Base-by-base conservation (phyloP, 1,140 invertebrate species). In the Psilanteris sp. region DNA sequence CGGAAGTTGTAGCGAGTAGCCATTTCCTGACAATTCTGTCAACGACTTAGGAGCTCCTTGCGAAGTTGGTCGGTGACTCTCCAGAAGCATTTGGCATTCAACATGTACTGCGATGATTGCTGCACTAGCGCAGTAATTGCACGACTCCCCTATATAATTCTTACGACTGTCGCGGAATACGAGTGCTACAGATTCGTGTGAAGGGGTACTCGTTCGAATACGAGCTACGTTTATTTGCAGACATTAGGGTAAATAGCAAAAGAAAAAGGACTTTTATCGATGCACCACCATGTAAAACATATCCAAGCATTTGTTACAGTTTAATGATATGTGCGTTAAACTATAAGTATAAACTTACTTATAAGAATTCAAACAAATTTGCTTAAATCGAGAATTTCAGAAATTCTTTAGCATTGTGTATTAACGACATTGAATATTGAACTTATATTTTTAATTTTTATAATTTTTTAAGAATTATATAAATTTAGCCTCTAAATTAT, bases 111-210 rank as follows among this genome's bases (percentile, higher is more conserved):
- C 75, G 46, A 66, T 73, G 71, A 73, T 79, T 77, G 44, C 64
- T 76, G 34, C 64, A 72, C 67, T 75, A 70, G 70, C 66, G 76
- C 68, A 72, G 78, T 78, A 77, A 80, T 80, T 78, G 76, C 76
- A 61, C 72, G 68, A 77, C 74, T 80, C 77, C 79, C 75, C 57
- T 29, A 62, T 64, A 48, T 59, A 76, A 76, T 76, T 76, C 64
- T 71, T 66, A 36, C 44, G 57, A 77, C 59, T 66, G 59, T 77
- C 73, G 66, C 72, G 64, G 34, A 31, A 27, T 55, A 66, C 39
- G 71, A 81, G 80, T 81, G 79, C 67, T 46, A 52, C 68, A 74
- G 66, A 41, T 59, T 64, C 14, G 39, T 22, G 57, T 57, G 74
- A 80, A 79, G 73, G 79, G 74, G 54, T 64, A 75, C 27, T 66